These are phyloP conservation scores for Montipora efflorescens DNA, from an alignment of 64 coral and sea anemone genomes.

Conservation along the genomic window DNA sequence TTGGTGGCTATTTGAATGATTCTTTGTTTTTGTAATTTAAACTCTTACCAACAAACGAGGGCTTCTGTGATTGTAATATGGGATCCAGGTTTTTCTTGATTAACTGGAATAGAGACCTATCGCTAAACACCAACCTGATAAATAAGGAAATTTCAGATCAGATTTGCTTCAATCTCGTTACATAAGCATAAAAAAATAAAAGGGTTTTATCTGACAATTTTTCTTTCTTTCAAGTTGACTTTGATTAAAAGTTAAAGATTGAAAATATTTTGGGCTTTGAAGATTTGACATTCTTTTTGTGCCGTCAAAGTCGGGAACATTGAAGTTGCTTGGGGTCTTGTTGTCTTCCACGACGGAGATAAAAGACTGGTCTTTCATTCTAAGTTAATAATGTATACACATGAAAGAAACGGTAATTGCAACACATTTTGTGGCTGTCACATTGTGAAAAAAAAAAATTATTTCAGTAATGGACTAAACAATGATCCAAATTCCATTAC, in stretches of 20 bases:
- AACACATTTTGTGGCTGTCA: neutral
- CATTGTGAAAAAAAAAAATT: neutral
- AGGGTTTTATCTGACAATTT: neutral
- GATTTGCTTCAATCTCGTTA: neutral
- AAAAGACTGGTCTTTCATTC: too few species aligned
- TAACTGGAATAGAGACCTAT: constrained; percentile 55
- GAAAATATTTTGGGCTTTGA: neutral
- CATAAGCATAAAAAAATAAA: neutral
- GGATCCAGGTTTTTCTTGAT: constrained; percentile 81
- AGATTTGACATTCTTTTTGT: neutral
- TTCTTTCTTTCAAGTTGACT: neutral
- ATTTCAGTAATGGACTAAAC: neutral
- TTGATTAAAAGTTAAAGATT: neutral
- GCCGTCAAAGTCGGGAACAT: too few species aligned
- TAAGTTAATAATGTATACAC: neutral
- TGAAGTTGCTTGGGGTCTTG: too few species aligned
- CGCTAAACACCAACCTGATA: constrained; percentile 75
- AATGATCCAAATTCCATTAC: neutral
- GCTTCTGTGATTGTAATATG: constrained; percentile 53
- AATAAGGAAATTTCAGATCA: neutral
- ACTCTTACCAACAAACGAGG: constrained; percentile 73
- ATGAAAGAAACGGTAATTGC: neutral
- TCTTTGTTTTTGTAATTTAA: neutral
- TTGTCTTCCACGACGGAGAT: too few species aligned
- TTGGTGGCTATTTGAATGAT: neutral